A percentile compares a stretch with the other conserved stretches of the same genome.
Conservation (phyloP, 2,888 invertebrate genomes). For the Eristalis arbustorum region DNA sequence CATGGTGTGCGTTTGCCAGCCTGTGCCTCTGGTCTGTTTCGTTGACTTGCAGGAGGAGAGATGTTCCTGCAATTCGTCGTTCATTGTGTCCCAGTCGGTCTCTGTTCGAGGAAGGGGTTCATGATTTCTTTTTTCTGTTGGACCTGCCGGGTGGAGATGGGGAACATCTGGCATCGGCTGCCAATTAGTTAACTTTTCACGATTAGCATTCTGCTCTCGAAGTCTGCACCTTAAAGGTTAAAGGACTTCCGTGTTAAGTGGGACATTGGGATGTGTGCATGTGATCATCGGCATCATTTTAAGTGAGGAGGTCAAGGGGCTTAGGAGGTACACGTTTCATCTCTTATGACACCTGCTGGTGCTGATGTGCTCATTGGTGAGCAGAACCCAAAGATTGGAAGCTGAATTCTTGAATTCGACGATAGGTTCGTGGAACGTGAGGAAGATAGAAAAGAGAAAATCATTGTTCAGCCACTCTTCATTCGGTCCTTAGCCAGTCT, state of each 20-base stretch:
- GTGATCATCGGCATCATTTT: constrained; percentile 21
- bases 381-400: too few species aligned
- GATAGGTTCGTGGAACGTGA: too few species aligned
- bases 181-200: constrained; percentile 57
- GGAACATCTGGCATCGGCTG: constrained; percentile 25
- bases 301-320: constrained; percentile 17
- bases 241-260: constrained; percentile 17
- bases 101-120: neutral
- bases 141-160: neutral
- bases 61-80: constrained; percentile 39
- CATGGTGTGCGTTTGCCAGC: constrained; percentile 1
- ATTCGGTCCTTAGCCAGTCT: too few species aligned
- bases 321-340: constrained; percentile 29
- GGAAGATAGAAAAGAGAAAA: too few species aligned
- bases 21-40: neutral
- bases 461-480: too few species aligned
- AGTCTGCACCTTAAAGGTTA: constrained; percentile 26
- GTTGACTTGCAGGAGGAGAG: neutral
- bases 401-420: too few species aligned
- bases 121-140: neutral
- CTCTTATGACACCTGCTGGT: neutral
- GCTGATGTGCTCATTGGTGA: neutral
- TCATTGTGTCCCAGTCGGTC: neutral
- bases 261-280: constrained; percentile 5
- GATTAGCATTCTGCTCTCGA: constrained; percentile 47